Conservation (phyloP, 2,888 invertebrate genomes). For the Dolomedes plantarius region DNA sequence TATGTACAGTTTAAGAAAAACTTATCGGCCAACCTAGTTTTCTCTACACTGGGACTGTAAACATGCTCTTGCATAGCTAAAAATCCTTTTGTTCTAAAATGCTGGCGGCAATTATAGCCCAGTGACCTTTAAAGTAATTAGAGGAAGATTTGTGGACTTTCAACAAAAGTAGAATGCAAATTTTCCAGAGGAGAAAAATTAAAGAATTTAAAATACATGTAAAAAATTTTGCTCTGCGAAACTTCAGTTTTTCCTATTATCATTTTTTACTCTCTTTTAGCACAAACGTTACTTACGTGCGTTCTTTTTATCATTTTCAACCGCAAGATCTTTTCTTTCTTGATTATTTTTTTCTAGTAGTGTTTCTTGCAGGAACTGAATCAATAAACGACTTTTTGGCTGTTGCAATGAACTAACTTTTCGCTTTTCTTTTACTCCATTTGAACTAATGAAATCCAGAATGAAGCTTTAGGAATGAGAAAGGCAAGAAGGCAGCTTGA, state of each 20-base stretch:
- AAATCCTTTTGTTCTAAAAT: no score
- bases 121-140: slow-evolving; percentile 43
- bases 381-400: slow-evolving; percentile 20
- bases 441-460: no score
- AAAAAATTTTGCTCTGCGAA: slow-evolving; percentile 26
- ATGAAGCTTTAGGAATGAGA: no score
- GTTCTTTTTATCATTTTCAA: neutral
- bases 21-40: no score
- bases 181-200: slow-evolving; percentile 28
- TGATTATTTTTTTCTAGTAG: no score
- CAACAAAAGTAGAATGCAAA: slow-evolving; percentile 50
- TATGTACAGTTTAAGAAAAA: no score
- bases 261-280: slow-evolving; percentile 8
- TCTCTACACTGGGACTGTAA: no score
- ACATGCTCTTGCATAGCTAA: no score
- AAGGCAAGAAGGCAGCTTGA: no score
- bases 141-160: slow-evolving; percentile 51
- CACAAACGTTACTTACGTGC: slow-evolving; percentile 31
- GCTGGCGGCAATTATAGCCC: slow-evolving; percentile 31
- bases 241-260: neutral
- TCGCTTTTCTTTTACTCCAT: slow-evolving; percentile 20
- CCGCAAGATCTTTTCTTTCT: no score
- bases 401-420: slow-evolving; percentile 30
- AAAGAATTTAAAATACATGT: slow-evolving; percentile 40
- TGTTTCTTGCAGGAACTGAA: no score